phyloP scores from a whole-genome alignment of 2,888 invertebrate genomes.

The Crematogaster levior region DNA sequence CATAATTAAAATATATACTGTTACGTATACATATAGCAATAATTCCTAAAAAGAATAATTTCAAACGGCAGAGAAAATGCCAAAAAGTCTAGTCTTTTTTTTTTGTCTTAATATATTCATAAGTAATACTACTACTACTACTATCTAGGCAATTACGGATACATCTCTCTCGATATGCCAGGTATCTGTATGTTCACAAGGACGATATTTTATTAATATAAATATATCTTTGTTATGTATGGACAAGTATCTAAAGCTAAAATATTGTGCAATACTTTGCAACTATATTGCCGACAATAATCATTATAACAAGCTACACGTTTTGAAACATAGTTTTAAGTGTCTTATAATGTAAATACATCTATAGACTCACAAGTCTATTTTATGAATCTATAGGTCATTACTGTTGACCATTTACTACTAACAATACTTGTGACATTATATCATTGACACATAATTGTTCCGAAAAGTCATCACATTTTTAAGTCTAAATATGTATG shows the following conservation, averaged over 20 bases:
- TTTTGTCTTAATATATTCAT: constrained; percentile 56
- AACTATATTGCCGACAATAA: constrained; percentile 16
- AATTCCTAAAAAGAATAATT: constrained; percentile 58
- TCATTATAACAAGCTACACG: constrained; percentile 8
- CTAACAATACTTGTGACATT: constrained; percentile 30
- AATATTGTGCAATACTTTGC: constrained; percentile 34
- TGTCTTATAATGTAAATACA: not conserved
- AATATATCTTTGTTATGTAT: constrained; percentile 10
- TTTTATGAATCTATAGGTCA: too few species aligned
- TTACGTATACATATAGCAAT: too few species aligned
- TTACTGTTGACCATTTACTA: too few species aligned
- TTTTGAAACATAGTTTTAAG: constrained; percentile 19
- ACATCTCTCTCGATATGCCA: constrained; percentile 35
- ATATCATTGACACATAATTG: constrained; percentile 31
- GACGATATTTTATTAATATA: constrained; percentile 33
- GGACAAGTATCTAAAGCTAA: constrained; percentile 22
- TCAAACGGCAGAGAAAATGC: constrained; percentile 62
- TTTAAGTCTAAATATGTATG: constrained; percentile 30
- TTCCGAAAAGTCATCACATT: not conserved
- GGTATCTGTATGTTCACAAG: constrained; percentile 24
- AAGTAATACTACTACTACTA: constrained; percentile 65
- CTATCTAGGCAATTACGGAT: constrained; percentile 56
- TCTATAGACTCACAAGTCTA: too few species aligned
- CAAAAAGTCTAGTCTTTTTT: constrained; percentile 28
- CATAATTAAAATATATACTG: constrained; percentile 49